Percentiles rank a stretch among this genome's conserved stretches.
Conservation (phyloP, 2,888 invertebrate species). For the Drosophila borborema region DNA sequence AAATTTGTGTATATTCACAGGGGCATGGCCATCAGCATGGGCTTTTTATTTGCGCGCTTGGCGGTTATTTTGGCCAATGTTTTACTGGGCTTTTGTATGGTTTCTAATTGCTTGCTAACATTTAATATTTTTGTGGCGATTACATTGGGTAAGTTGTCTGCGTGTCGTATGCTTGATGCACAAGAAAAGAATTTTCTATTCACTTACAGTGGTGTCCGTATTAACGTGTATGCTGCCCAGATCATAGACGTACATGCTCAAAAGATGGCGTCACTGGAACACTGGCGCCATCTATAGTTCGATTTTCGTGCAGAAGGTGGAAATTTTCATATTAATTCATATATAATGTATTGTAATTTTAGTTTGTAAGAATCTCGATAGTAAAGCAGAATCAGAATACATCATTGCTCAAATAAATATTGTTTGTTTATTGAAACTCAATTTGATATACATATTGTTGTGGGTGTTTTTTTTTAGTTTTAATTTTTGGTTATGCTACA, state of each 20-base stretch:
- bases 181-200: background rate
- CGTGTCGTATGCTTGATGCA: background rate
- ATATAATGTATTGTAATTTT: background rate
- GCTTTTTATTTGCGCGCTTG: conserved; percentile 22
- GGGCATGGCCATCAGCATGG: conserved; percentile 33
- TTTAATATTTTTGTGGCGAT: conserved; percentile 31
- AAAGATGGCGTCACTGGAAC: background rate
- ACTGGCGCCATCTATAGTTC: conserved; percentile 2
- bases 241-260: background rate
- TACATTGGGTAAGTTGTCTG: conserved; percentile 21
- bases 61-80: conserved; percentile 21
- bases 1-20: conserved; percentile 23
- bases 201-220: conserved; percentile 1
- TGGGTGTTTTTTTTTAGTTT: conserved; percentile 22
- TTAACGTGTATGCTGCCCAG: background rate
- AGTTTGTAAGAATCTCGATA: background rate
- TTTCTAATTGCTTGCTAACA: conserved; percentile 19
- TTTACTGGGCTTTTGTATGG: conserved; percentile 31
- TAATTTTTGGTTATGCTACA: conserved; percentile 55
- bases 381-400: background rate
- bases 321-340: background rate
- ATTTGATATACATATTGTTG: conserved; percentile 73
- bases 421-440: conserved; percentile 77
- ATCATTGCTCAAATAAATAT: conserved; percentile 66
- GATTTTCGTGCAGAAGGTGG: background rate